Base-by-base conservation (phyloP, 2,113 vertebrate genomes). In the Chaetodon trifascialis region DNA sequence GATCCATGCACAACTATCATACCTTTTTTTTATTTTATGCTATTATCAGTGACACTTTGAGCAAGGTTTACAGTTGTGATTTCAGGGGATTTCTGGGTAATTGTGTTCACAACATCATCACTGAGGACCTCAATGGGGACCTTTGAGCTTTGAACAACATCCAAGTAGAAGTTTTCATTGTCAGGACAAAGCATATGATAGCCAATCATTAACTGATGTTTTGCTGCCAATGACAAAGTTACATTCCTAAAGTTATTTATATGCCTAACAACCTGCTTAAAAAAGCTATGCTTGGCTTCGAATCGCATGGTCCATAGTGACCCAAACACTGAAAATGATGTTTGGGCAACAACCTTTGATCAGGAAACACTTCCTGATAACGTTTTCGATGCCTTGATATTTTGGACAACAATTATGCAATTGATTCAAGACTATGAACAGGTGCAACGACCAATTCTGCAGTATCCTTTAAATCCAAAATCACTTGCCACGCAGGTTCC, bases 211-310 rank as follows among this genome's bases (percentile, higher is more conserved):
- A 47, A 47, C 40, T 79, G 76, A 52, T 79, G 76, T 38, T 79
- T 79, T 12, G 0, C 42, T 60, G 65, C 76, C 21, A 69, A 14
- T 51, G 66, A 52, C 12, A 70, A 51, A 40, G 66, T 23, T 38
- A 79, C 11, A 3, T 79, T 79, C n/a, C 55, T 49, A 15, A 70
- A 79, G 56, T 69, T 51, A 1, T 71, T 71, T 69, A 8, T 40
- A 10, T 70, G 66, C n/a, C 65, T 58, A 19, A 79, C 46, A 25
- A 63, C 6, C 64, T 79, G 55, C 56, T 79, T 78, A 30, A 78
- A 68, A 78, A 80, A 73, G 19, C 59, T 55, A 9, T 73, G 56
- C n/a, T 80, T 73, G 44, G 80, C 80, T 5, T 74, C 58, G 14
- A 54, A 76, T 1, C 60, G 11, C 60, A 65, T 65, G 4, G 73